A percentile compares a stretch with the other conserved stretches of the same genome.
Evolutionary conservation across 1,140 invertebrate genomes (phyloP).

Genomic region (Aleiodes sp.): DNA sequence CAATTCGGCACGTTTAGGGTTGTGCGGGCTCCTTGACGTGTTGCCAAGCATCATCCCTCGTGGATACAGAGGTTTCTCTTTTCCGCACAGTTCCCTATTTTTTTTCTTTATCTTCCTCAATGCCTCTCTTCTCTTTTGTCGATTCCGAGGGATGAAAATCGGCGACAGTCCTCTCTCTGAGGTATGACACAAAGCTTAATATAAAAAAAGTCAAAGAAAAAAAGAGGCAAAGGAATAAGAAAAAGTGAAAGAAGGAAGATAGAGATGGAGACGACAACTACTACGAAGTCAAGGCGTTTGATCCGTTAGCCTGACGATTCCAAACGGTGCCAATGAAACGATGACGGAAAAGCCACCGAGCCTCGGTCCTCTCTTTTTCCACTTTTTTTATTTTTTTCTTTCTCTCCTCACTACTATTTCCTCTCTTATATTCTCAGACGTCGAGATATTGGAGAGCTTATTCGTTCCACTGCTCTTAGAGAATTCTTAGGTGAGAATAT

Average conservation of each 20-base stretch:
- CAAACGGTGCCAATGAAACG: conserved; percentile 63
- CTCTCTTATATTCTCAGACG: conserved; percentile 9
- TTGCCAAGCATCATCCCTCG: conserved; percentile 54
- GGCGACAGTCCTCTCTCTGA: conserved; percentile 5
- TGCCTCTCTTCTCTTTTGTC: neutral
- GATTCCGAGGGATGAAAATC: conserved; percentile 6
- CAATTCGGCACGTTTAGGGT: conserved; percentile 59
- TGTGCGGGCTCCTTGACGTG: conserved; percentile 60
- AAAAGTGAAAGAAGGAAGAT: neutral
- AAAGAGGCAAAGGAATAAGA: neutral
- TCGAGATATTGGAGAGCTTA: conserved; percentile 36
- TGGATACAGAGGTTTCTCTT: neutral
- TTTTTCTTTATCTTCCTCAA: neutral
- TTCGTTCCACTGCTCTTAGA: conserved; percentile 10
- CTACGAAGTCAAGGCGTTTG: conserved; percentile 48
- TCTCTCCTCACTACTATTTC: neutral
- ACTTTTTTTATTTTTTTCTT: neutral
- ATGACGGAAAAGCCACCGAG: conserved; percentile 26
- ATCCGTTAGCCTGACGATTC: conserved; percentile 54
- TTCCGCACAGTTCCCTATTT: neutral
- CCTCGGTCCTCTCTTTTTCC: neutral
- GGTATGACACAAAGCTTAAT: neutral
- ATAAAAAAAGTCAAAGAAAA: conserved; percentile 20
- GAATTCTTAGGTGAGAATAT: neutral
- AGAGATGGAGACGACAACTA: conserved; percentile 22